Evolutionary conservation across 2,797 vertebrate genomes (phyloP).

Genomic region (Semotilus atromaculatus): DNA sequence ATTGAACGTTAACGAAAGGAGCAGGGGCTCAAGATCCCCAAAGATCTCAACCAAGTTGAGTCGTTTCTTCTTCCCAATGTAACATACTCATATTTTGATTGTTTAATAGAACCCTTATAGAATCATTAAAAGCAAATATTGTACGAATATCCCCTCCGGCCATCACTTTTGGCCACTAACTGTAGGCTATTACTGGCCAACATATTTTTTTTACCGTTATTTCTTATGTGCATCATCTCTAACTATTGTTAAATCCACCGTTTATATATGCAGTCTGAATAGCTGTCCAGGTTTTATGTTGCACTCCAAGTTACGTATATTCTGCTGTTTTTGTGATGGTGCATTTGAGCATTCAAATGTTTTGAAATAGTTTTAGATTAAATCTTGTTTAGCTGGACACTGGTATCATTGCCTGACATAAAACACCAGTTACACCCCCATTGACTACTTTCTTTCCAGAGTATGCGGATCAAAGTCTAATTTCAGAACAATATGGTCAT

Average conservation of each 20-base stretch:
- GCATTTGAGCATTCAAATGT: background rate
- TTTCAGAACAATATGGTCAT: background rate
- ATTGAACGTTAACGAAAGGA: too few relatives aligned
- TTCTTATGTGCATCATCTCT: too few relatives aligned
- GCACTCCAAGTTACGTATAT: background rate
- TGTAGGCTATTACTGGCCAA: too few relatives aligned
- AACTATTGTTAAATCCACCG: too few relatives aligned
- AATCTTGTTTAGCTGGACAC: background rate
- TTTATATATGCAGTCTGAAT: too few relatives aligned
- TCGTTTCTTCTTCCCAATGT: background rate
- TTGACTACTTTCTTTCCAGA: background rate
- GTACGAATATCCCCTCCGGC: too few relatives aligned
- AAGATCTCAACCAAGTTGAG: background rate
- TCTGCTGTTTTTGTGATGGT: background rate
- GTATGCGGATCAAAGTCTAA: background rate
- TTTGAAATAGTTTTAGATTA: background rate
- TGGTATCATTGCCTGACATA: background rate
- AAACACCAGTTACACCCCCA: background rate
- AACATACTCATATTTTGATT: background rate
- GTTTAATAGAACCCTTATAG: background rate
- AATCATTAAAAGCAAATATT: background rate
- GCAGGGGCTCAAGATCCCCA: too few relatives aligned
- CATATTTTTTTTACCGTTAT: too few relatives aligned
- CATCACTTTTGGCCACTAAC: too few relatives aligned
- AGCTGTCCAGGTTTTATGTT: too few relatives aligned